Evolutionary conservation across 2,797 vertebrate genomes (phyloP).

Genomic region (Anabas testudineus): DNA sequence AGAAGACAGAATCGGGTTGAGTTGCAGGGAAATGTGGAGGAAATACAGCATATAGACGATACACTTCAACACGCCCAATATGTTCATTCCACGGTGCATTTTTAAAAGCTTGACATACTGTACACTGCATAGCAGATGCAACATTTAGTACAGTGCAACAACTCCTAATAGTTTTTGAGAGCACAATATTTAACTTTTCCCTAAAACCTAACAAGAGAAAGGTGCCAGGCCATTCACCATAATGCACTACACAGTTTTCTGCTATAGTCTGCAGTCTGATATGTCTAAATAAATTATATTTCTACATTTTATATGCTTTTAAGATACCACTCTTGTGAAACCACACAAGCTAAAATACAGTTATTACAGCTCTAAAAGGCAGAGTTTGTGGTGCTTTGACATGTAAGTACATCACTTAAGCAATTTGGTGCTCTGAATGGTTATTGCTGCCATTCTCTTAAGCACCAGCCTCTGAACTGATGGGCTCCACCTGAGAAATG

Average conservation of each 20-base stretch:
- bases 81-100: conserved; percentile 42
- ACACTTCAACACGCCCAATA: conserved; percentile 35
- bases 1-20: conserved; percentile 61
- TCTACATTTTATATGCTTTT: conserved; percentile 63
- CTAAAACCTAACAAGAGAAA: conserved; percentile 29
- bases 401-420: conserved; percentile 78
- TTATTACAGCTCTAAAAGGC: conserved; percentile 62
- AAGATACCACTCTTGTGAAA: conserved; percentile 60
- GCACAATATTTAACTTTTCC: conserved; percentile 27
- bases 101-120: conserved; percentile 37
- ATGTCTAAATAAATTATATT: conserved; percentile 52
- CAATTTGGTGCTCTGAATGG: conserved; percentile 64
- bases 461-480: conserved; percentile 64
- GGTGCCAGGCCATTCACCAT: conserved; percentile 25
- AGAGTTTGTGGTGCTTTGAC: conserved; percentile 66
- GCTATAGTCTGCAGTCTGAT: conserved; percentile 17
- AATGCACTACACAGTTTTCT: background rate
- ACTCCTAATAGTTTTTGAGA: background rate
- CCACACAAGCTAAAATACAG: conserved; percentile 58
- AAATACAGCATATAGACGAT: conserved; percentile 26
- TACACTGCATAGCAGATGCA: background rate
- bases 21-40: conserved; percentile 45
- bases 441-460: conserved; percentile 69
- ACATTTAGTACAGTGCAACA: background rate
- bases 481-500: conserved; percentile 54